Conservation (phyloP, 2,113 vertebrate species). For the Ranitomeya imitator region DNA sequence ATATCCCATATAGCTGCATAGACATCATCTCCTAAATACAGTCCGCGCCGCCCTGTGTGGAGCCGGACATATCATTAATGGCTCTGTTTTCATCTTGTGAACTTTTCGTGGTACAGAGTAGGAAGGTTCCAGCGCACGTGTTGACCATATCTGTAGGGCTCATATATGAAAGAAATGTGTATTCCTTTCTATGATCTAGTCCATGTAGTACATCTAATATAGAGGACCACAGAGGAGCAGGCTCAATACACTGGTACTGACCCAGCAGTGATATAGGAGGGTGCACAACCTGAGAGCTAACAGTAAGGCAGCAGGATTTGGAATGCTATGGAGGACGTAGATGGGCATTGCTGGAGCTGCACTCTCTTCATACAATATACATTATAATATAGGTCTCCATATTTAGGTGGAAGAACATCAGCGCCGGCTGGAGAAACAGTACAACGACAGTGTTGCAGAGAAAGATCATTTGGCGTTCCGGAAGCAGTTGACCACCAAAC, state of each 20-base stretch:
- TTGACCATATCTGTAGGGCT: no score
- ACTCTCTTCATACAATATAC: not conserved
- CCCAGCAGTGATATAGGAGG: not conserved
- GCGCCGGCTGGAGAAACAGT: constrained; percentile 60
- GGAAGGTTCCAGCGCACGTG: no score
- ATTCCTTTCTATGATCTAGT: not conserved
- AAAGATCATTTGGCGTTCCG: constrained; percentile 59
- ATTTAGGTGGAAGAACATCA: constrained; percentile 68
- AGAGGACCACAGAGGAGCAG: not conserved
- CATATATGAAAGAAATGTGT: not conserved
- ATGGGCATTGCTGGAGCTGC: no score
- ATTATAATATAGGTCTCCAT: not conserved
- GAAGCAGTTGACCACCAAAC: constrained; percentile 56
- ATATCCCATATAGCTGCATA: no score
- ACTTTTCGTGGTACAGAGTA: no score
- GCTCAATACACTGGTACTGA: not conserved
- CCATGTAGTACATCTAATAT: not conserved
- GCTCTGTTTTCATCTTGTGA: no score
- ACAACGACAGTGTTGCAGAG: constrained; percentile 56
- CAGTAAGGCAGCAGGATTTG: no score
- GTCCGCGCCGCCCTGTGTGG: no score
- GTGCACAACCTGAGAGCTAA: not conserved
- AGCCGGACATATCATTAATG: no score
- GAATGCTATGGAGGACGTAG: no score
- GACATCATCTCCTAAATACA: no score